Evolutionary conservation across 2,888 invertebrate genomes (phyloP).

Genomic region (Lasius fuliginosus): DNA sequence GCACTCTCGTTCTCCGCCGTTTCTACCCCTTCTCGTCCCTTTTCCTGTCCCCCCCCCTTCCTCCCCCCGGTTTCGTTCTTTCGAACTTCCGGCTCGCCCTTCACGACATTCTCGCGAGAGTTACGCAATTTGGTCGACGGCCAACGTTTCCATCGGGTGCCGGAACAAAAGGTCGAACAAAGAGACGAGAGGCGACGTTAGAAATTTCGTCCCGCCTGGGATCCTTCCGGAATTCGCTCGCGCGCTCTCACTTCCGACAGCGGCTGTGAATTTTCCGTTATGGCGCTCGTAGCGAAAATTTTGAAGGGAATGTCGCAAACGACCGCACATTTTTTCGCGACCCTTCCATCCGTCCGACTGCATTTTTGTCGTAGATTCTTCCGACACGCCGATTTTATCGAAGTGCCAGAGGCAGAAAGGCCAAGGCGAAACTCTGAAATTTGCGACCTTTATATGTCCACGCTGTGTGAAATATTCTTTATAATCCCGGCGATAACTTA

Average conservation of each 20-base stretch:
- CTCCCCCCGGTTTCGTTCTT: constrained; percentile 54
- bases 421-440: neutral
- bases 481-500: neutral
- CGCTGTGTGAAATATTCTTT: neutral
- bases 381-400: constrained; percentile 14
- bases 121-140: constrained; percentile 74
- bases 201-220: constrained; percentile 42
- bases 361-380: constrained; percentile 38
- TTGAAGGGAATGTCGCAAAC: constrained; percentile 35
- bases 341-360: constrained; percentile 28
- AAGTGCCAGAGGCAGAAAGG: neutral
- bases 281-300: constrained; percentile 33
- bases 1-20: constrained; percentile 21
- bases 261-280: constrained; percentile 39
- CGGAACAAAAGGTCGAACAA: constrained; percentile 51
- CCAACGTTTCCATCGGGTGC: constrained; percentile 30
- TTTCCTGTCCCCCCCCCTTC: constrained; percentile 25
- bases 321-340: constrained; percentile 39
- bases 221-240: constrained; percentile 64
- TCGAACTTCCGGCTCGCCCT: constrained; percentile 60
- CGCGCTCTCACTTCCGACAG: constrained; percentile 28
- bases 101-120: constrained; percentile 60
- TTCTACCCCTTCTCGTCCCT: constrained; percentile 2
- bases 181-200: constrained; percentile 35
- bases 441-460: neutral